These are phyloP conservation scores for Cryptophagus acutangulus DNA, from an alignment of 2,888 invertebrate species.

Conservation along the genomic window DNA sequence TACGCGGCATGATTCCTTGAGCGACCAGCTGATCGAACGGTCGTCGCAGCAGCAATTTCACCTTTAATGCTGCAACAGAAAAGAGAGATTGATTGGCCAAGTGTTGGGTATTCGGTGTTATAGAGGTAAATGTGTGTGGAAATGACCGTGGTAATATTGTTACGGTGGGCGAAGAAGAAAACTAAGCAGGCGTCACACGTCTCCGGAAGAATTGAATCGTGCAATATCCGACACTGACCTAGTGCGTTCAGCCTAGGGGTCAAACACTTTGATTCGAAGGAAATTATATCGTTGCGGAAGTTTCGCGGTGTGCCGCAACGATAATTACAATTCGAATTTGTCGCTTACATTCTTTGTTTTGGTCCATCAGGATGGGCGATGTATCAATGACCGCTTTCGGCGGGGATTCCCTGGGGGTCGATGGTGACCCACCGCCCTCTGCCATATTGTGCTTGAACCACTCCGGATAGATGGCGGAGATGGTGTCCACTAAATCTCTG, in stretches of 20 bases:
- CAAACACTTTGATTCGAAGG: too few relatives aligned
- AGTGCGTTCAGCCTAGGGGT: too few relatives aligned
- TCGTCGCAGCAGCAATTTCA: conserved; percentile 91
- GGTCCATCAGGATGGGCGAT: conserved; percentile 91
- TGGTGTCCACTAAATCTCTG: conserved; percentile 87
- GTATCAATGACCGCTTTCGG: conserved; percentile 92
- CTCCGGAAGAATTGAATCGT: conserved; percentile 33
- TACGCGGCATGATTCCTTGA: conserved; percentile 98
- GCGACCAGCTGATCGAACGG: conserved; percentile 94
- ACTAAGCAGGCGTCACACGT: conserved; percentile 26
- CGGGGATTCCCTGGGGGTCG: conserved; percentile 60
- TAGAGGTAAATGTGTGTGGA: conserved; percentile 10
- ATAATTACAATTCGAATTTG: conserved; percentile 1
- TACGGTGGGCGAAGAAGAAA: conserved; percentile 14
- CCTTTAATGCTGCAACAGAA: conserved; percentile 79
- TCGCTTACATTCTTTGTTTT: conserved; percentile 95
- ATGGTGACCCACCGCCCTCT: conserved; percentile 38
- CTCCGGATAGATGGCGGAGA: conserved; percentile 88
- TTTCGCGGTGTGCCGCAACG: too few relatives aligned
- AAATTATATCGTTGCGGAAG: too few relatives aligned
- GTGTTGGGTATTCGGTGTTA: too few relatives aligned
- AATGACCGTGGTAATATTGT: conserved; percentile 16
- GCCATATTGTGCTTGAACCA: conserved; percentile 69
- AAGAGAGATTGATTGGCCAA: too few relatives aligned
- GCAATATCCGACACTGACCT: conserved; percentile 36